Conservation (phyloP, 2,888 invertebrate genomes). For the Buathra laborator region DNA sequence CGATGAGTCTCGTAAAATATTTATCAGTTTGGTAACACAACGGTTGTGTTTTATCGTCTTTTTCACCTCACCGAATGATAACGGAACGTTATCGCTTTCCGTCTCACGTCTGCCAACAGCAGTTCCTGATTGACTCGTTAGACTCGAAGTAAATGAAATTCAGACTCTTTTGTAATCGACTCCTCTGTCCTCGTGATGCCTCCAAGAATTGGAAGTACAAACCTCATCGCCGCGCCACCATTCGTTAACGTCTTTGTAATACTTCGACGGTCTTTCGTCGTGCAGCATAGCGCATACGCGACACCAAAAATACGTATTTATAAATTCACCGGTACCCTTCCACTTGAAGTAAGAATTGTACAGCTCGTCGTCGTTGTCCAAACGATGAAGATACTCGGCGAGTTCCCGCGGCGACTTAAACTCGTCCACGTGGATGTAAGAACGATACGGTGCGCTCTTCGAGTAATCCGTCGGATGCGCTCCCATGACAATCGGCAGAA, state of each 20-base stretch:
- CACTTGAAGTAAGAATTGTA: slow-evolving; percentile 98
- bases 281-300: slow-evolving; percentile 95
- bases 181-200: slow-evolving; percentile 82
- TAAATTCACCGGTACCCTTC: slow-evolving; percentile 98
- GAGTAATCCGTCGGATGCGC: slow-evolving; percentile 96
- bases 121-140: neutral
- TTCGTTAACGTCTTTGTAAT: slow-evolving; percentile 94
- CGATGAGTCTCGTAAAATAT: slow-evolving; percentile 16
- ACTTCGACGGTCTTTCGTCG: slow-evolving; percentile 87
- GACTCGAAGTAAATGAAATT: slow-evolving; percentile 19
- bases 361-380: slow-evolving; percentile 94
- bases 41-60: neutral
- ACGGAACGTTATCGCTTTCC: too few relatives aligned
- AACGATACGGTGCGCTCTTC: slow-evolving; percentile 94
- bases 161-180: slow-evolving; percentile 70
- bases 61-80: neutral
- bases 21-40: neutral
- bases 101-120: neutral
- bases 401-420: slow-evolving; percentile 95
- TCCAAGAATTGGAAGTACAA: slow-evolving; percentile 92
- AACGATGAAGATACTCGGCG: slow-evolving; percentile 93
- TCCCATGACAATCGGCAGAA: slow-evolving; percentile 98
- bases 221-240: slow-evolving; percentile 96
- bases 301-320: slow-evolving; percentile 98
- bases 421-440: slow-evolving; percentile 98